phyloP scores from a whole-genome alignment of 2,113 vertebrate species.

The Nasalis larvatus region DNA sequence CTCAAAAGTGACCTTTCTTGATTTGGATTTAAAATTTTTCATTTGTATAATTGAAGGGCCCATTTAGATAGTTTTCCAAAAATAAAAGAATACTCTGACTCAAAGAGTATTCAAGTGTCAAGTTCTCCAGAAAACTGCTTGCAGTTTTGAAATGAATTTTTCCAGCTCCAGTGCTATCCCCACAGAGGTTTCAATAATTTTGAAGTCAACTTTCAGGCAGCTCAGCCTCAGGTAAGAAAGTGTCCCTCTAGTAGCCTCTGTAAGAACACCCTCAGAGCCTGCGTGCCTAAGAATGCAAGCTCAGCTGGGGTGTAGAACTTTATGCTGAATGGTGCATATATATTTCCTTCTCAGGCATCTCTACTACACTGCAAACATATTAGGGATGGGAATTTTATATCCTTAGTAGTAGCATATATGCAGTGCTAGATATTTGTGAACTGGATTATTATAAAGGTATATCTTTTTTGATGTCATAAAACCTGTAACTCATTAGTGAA shows the following conservation, averaged over 20 bases:
- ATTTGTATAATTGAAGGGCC: not conserved
- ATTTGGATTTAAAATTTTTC: not conserved
- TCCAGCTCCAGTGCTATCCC: not conserved
- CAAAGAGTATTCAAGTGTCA: not conserved
- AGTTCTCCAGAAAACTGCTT: not conserved
- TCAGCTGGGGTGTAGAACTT: not conserved
- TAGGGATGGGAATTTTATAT: not conserved
- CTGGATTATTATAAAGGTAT: not conserved
- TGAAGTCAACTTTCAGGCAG: not conserved
- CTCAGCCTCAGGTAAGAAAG: not conserved
- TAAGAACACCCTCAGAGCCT: not conserved
- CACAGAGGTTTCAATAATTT: not conserved
- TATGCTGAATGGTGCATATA: fast-evolving
- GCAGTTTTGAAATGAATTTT: conserved; percentile 50
- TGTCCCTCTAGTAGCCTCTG: not conserved
- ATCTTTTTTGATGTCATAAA: not conserved
- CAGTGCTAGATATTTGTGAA: not conserved
- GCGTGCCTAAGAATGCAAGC: too few species aligned
- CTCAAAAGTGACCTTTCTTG: not conserved
- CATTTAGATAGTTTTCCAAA: not conserved
- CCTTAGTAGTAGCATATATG: not conserved
- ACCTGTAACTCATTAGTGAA: not conserved
- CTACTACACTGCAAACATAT: too few species aligned
- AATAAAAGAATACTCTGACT: conserved; percentile 42
- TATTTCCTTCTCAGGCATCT: not conserved